These are phyloP conservation scores for Nasua narica DNA, from an alignment of 2,797 vertebrate genomes.

Conservation along the genomic window DNA sequence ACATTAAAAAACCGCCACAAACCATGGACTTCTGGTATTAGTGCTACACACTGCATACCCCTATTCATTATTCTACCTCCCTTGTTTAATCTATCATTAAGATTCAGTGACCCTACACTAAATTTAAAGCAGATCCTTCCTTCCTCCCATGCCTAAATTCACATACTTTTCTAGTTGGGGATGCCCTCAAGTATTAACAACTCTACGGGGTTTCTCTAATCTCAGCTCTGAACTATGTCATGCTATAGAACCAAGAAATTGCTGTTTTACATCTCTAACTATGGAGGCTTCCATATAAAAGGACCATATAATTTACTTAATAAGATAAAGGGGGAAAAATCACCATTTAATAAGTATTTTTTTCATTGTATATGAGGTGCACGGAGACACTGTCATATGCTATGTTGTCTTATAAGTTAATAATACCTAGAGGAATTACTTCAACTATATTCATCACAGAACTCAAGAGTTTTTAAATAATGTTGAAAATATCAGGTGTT, in stretches of 20 bases:
- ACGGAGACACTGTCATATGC: conserved; percentile 41
- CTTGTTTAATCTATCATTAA: conserved; percentile 91
- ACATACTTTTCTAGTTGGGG: conserved; percentile 88
- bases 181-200: conserved; percentile 90
- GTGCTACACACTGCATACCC: conserved; percentile 88
- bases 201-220: conserved; percentile 90
- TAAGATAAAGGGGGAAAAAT: conserved; percentile 79
- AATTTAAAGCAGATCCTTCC: conserved; percentile 92
- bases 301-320: conserved; percentile 80
- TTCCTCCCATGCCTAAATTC: conserved; percentile 91
- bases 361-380: conserved; percentile 50
- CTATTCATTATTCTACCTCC: conserved; percentile 88
- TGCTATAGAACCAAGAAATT: conserved; percentile 89
- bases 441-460: conserved; percentile 44
- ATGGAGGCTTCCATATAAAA: conserved; percentile 80
- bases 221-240: conserved; percentile 89
- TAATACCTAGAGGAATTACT: conserved; percentile 9
- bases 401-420: conserved; percentile 46
- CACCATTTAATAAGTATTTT: conserved; percentile 72
- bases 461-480: conserved; percentile 66
- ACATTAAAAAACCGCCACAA: conserved; percentile 88
- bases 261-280: conserved; percentile 87
- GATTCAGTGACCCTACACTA: conserved; percentile 90
- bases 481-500: conserved; percentile 4
- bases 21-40: conserved; percentile 89